Percentiles rank a stretch among this genome's conserved stretches.
Conservation (phyloP, 2,113 vertebrate genomes). For the Mus spicilegus region DNA sequence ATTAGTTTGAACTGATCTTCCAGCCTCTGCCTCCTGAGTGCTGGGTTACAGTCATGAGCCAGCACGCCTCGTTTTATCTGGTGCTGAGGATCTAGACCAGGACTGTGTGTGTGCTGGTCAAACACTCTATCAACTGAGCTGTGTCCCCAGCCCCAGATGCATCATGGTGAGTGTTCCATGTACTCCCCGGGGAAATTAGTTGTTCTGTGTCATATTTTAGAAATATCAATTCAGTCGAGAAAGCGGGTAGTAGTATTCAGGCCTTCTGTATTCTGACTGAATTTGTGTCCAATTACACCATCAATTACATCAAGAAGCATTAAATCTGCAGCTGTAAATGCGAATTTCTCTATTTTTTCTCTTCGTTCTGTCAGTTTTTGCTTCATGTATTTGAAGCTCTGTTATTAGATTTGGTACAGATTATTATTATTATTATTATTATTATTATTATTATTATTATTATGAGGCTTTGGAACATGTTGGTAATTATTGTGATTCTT, state of each 20-base stretch:
- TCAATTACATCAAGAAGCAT: neutral
- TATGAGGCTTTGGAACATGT: constrained; percentile 2
- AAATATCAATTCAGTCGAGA: neutral
- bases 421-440: constrained; percentile 43
- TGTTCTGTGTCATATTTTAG: neutral
- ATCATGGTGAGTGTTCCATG: neutral
- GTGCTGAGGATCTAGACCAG: neutral
- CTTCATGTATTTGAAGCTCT: constrained; percentile 47
- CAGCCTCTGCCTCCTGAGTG: too few species aligned
- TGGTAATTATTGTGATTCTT: constrained; percentile 50
- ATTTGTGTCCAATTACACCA: constrained; percentile 1
- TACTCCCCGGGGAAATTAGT: neutral
- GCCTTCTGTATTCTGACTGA: constrained; percentile 9
- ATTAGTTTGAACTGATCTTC: neutral
- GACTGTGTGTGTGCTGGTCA: neutral
- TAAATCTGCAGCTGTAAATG: constrained; percentile 8
- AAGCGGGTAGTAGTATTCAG: neutral
- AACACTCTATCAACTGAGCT: neutral
- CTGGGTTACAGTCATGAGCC: neutral
- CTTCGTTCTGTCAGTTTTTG: constrained; percentile 39
- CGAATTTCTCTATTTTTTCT: constrained; percentile 8
- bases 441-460: constrained; percentile 35
- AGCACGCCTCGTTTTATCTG: neutral
- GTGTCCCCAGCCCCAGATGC: neutral
- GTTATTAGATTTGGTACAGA: constrained; percentile 38